Conservation (phyloP, 2,113 vertebrate genomes). For the Cynoglossus semilaevis region DNA sequence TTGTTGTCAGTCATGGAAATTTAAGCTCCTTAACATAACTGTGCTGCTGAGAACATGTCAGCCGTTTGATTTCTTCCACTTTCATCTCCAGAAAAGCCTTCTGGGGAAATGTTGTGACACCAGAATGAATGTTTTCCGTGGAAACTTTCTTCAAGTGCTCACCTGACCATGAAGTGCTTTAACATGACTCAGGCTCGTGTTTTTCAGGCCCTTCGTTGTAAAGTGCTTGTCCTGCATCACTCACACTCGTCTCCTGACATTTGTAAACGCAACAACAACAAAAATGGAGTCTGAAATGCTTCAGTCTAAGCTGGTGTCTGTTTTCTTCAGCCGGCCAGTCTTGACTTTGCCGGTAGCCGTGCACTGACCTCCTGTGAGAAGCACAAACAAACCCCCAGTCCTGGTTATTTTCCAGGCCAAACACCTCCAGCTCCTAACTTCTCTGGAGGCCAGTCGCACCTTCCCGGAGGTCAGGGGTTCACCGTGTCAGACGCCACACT, state of each 20-base stretch:
- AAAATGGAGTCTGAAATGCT: neutral
- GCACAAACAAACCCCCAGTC: conserved; percentile 39
- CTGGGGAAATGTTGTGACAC: conserved; percentile 9
- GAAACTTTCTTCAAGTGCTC: conserved; percentile 12
- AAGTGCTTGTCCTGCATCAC: neutral
- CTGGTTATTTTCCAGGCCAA: neutral
- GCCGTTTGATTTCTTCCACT: conserved; percentile 5
- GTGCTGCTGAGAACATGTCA: conserved; percentile 33
- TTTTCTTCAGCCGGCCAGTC: neutral
- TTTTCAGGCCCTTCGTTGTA: neutral
- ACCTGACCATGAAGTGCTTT: conserved; percentile 7
- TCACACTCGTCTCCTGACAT: neutral
- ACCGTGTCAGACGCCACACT: conserved; percentile 10
- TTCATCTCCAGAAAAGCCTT: conserved; percentile 10
- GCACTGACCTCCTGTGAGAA: conserved; percentile 22
- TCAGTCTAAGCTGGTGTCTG: neutral
- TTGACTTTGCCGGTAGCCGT: neutral
- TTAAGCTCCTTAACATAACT: conserved; percentile 26
- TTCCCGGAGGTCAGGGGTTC: conserved; percentile 27
- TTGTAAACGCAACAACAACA: neutral
- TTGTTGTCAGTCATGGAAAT: conserved; percentile 8
- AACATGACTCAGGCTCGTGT: neutral
- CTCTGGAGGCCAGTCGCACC: conserved; percentile 17
- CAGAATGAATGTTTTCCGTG: conserved; percentile 12
- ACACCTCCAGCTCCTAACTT: conserved; percentile 9